Evolutionary conservation across 2,888 invertebrate genomes (phyloP).

Genomic region (Trichopoda pennipes): DNA sequence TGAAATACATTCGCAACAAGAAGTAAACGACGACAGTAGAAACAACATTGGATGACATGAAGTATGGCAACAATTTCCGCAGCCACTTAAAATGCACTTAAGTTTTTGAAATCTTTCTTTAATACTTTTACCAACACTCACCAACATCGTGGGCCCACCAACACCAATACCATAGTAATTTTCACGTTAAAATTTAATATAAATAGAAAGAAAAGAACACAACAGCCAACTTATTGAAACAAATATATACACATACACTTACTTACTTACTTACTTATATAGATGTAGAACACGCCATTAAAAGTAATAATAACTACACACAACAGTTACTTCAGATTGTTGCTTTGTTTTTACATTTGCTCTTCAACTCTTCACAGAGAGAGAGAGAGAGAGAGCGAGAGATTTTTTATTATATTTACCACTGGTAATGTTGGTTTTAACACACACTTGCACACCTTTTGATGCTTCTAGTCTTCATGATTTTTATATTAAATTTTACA

Average conservation of each 20-base stretch:
- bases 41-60: constrained; percentile 53
- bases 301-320: constrained; percentile 25
- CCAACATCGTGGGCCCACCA: constrained; percentile 13
- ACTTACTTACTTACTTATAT: background rate
- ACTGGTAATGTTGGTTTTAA: constrained; percentile 51
- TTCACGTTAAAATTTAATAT: constrained; percentile 49
- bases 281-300: background rate
- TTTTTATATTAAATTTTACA: constrained; percentile 17
- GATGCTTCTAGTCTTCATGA: background rate
- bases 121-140: constrained; percentile 35
- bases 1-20: constrained; percentile 24
- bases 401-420: constrained; percentile 53
- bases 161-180: constrained; percentile 1
- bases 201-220: constrained; percentile 28
- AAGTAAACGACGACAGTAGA: constrained; percentile 38
- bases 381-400: no score
- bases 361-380: constrained; percentile 28
- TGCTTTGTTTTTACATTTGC: constrained; percentile 6
- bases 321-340: constrained; percentile 23
- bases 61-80: constrained; percentile 66
- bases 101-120: constrained; percentile 59
- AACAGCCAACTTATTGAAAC: background rate
- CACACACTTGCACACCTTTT: constrained; percentile 24
- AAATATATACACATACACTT: background rate
- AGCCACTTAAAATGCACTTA: constrained; percentile 69